A percentile compares a stretch with the other conserved stretches of the same genome.
These are phyloP conservation scores for Forbesichthys agassizii DNA, from an alignment of 2,113 vertebrate species.

Conservation along the genomic window DNA sequence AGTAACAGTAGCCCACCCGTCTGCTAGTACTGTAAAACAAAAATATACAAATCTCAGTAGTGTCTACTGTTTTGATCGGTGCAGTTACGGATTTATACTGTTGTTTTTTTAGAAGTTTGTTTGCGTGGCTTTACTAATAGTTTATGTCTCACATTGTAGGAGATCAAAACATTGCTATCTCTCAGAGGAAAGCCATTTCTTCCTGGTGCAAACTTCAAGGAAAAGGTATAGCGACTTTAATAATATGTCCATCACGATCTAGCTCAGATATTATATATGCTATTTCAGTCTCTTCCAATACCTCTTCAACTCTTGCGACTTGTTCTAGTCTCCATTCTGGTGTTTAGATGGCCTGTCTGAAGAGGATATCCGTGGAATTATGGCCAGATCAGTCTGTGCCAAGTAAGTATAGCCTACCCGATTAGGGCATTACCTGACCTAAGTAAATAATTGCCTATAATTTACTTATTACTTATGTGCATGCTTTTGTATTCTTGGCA, in stretches of 20 bases:
- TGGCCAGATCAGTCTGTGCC: conserved; percentile 95
- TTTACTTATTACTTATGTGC: too few relatives aligned
- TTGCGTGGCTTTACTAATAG: neutral
- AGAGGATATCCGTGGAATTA: conserved; percentile 84
- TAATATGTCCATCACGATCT: neutral
- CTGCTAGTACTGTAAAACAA: too few relatives aligned
- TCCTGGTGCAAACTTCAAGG: conserved; percentile 74
- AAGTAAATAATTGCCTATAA: too few relatives aligned
- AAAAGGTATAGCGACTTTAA: conserved; percentile 76
- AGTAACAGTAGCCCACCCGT: neutral
- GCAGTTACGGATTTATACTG: too few relatives aligned
- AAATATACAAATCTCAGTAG: too few relatives aligned
- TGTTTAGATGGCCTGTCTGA: conserved; percentile 86
- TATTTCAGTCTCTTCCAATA: neutral
- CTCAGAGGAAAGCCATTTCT: conserved; percentile 83
- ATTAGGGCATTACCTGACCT: too few relatives aligned
- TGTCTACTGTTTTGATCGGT: neutral
- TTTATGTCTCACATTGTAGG: conserved; percentile 67
- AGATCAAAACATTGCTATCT: conserved; percentile 87
- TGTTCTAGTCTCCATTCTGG: conserved; percentile 92
- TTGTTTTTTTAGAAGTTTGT: too few relatives aligned
- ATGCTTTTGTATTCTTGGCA: too few relatives aligned
- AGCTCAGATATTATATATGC: neutral
- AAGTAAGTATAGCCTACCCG: conserved; percentile 80
- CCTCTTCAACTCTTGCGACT: neutral